phyloP scores from a whole-genome alignment of 1,140 invertebrate genomes.

The Muscidifurax raptorellus region DNA sequence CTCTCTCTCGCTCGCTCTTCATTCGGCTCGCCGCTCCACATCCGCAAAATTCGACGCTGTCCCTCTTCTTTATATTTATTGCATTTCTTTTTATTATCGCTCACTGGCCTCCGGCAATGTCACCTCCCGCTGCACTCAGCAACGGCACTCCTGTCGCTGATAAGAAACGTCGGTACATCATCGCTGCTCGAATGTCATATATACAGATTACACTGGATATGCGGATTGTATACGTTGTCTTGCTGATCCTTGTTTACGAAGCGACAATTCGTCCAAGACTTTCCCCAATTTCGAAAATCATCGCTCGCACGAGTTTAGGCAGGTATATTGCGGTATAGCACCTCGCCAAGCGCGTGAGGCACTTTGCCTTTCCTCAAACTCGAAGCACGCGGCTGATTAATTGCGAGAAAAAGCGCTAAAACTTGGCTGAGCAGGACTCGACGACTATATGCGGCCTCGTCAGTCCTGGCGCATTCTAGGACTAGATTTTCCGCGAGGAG shows the following conservation, averaged over 20 bases:
- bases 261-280: no score
- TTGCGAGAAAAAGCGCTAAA: no score
- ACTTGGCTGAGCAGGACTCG: no score
- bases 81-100: background rate
- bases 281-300: no score
- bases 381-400: no score
- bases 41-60: background rate
- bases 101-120: background rate
- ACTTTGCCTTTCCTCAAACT: no score
- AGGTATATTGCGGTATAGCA: no score
- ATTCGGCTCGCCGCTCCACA: background rate
- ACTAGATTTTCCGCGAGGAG: conserved; percentile 32
- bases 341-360: no score
- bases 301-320: no score
- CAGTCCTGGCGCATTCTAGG: conserved; percentile 26
- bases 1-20: background rate
- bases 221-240: no score
- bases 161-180: background rate
- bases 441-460: background rate
- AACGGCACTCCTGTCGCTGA: background rate
- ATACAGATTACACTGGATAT: background rate
- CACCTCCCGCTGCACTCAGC: background rate
- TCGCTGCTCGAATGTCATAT: background rate
- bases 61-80: background rate
- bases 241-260: no score